A percentile compares a stretch with the other conserved stretches of the same genome.
phyloP scores from a whole-genome alignment of 2,888 invertebrate species.

The Oegoconia quadripuncta region DNA sequence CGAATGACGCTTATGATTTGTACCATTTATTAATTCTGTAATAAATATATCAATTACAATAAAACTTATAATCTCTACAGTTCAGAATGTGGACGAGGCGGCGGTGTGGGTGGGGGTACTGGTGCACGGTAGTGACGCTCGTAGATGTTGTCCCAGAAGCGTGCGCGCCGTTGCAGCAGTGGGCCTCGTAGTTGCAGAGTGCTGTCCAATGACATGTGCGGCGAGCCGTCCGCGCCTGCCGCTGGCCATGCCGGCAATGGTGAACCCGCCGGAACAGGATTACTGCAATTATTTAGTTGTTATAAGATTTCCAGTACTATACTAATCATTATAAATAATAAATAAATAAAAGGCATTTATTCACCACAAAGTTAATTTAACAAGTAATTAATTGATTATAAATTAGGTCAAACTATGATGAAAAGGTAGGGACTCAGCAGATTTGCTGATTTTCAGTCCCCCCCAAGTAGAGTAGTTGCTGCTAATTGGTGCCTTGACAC shows the following conservation, averaged over 20 bases:
- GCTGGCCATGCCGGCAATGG: conserved; percentile 38
- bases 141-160: conserved; percentile 43
- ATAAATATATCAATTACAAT: too few relatives aligned
- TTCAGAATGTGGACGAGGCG: too few relatives aligned
- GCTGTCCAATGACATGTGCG: conserved; percentile 38
- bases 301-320: too few relatives aligned
- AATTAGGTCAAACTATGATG: not conserved
- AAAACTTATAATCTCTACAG: too few relatives aligned
- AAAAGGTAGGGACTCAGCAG: not conserved
- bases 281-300: too few relatives aligned
- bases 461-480: too few relatives aligned
- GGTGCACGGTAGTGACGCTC: conserved; percentile 34
- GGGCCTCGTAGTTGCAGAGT: conserved; percentile 26
- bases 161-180: conserved; percentile 23
- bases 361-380: not conserved
- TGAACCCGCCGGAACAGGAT: conserved; percentile 24
- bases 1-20: too few relatives aligned
- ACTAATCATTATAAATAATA: not conserved
- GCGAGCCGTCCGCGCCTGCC: conserved; percentile 21
- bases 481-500: too few relatives aligned
- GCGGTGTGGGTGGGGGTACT: conserved; percentile 23
- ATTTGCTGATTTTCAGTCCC: too few relatives aligned
- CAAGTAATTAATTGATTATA: not conserved
- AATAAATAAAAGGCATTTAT: not conserved
- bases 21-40: too few relatives aligned